These are phyloP conservation scores for Melanocharis versteri DNA, from an alignment of 2,113 vertebrate species.

Conservation along the genomic window DNA sequence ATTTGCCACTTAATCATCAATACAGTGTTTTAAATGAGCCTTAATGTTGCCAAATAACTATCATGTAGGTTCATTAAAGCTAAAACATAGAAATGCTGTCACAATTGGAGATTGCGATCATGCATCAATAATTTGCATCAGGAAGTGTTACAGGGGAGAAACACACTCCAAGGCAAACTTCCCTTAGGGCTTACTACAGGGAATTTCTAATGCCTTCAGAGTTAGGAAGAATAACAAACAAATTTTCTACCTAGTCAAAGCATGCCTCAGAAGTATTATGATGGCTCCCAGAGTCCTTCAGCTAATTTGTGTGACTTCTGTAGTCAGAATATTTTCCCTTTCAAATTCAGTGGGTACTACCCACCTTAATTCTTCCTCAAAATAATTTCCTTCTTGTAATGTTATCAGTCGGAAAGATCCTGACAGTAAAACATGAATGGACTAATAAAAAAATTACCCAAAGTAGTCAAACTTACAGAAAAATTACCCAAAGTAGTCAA, in stretches of 20 bases:
- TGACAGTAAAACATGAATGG: not conserved
- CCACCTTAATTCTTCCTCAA: not conserved
- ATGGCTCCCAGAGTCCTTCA: not conserved
- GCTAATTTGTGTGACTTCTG: not conserved
- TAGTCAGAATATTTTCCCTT: not conserved
- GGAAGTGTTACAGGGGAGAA: not conserved
- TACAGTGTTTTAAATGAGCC: not conserved
- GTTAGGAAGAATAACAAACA: not conserved
- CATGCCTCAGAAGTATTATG: not conserved
- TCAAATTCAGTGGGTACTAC: not conserved
- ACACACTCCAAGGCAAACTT: not conserved
- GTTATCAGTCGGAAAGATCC: not conserved
- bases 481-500: not conserved
- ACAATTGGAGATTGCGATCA: not conserved
- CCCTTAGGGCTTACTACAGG: not conserved
- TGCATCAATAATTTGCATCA: not conserved
- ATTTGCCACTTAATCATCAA: conserved; percentile 42
- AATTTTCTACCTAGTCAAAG: not conserved
- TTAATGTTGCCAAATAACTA: conserved; percentile 27
- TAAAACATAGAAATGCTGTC: not conserved
- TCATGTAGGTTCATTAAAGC: conserved; percentile 21
- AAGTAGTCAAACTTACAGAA: not conserved
- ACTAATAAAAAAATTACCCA: not conserved
- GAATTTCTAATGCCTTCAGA: not conserved
- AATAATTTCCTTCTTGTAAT: not conserved